Percentiles rank a stretch among this genome's conserved stretches.
phyloP scores from a whole-genome alignment of 2,888 invertebrate species.

The Euplexia lucipara region DNA sequence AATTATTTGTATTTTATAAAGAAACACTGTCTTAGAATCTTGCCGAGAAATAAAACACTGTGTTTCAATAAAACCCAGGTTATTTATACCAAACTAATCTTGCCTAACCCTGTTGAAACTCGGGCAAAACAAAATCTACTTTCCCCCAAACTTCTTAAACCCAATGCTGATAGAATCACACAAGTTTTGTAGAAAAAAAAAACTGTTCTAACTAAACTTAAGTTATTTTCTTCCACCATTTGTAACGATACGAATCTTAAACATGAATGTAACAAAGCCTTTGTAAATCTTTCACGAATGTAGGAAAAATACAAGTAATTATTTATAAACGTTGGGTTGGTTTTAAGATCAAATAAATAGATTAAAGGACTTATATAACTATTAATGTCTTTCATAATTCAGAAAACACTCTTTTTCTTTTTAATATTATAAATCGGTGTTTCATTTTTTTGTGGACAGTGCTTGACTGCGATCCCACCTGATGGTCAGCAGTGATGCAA shows the following conservation, averaged over 20 bases:
- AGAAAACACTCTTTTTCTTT: no score
- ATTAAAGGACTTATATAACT: not conserved
- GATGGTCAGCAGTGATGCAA: no score
- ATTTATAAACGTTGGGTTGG: not conserved
- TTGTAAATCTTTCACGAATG: not conserved
- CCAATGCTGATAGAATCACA: constrained; percentile 18
- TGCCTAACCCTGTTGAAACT: constrained; percentile 24
- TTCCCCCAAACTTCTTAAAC: constrained; percentile 15
- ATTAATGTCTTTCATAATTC: no score
- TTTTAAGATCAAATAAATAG: not conserved
- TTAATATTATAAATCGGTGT: no score
- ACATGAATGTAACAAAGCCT: not conserved
- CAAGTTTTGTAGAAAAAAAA: constrained; percentile 16
- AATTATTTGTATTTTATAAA: not conserved
- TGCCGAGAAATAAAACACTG: not conserved
- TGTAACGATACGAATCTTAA: constrained; percentile 3
- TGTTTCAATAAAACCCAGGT: constrained; percentile 1
- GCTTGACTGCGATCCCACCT: no score
- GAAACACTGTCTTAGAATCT: not conserved
- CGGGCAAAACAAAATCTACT: not conserved
- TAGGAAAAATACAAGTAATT: not conserved
- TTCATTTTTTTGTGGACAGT: no score
- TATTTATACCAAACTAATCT: constrained; percentile 9
- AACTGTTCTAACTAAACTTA: not conserved
- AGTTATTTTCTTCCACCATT: not conserved